These are phyloP conservation scores for Heptranchias perlo DNA, from an alignment of 2,113 vertebrate genomes.

Conservation along the genomic window DNA sequence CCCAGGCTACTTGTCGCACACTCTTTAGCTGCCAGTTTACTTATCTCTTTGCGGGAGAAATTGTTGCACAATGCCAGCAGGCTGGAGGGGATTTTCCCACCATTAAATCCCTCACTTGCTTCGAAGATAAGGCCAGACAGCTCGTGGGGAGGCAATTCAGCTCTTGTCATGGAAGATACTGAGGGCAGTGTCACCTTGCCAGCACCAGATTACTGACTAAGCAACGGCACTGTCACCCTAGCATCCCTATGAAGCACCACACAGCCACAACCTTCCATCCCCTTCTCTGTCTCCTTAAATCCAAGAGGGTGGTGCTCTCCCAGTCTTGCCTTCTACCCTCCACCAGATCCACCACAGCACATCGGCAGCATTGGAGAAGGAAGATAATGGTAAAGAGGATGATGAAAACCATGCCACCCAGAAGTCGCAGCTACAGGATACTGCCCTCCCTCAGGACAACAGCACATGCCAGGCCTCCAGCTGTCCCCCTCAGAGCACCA, in stretches of 20 bases:
- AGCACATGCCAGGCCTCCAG: not conserved
- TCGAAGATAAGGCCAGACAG: not conserved
- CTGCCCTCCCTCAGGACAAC: not conserved
- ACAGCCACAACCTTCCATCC: not conserved
- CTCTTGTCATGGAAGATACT: not conserved
- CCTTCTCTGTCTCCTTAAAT: not conserved
- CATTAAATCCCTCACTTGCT: not conserved
- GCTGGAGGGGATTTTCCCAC: not conserved
- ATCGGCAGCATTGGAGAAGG: not conserved
- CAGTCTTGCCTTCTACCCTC: not conserved
- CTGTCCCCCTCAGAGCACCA: not conserved
- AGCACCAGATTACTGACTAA: not conserved
- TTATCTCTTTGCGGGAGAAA: too few relatives aligned
- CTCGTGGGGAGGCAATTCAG: not conserved
- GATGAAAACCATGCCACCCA: not conserved
- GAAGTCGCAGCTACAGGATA: not conserved
- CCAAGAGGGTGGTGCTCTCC: not conserved
- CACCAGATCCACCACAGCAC: not conserved
- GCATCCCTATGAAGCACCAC: not conserved
- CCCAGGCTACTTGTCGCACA: not conserved
- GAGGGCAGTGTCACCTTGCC: not conserved
- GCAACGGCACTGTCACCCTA: not conserved
- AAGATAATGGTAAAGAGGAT: not conserved
- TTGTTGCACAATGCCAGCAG: not conserved
- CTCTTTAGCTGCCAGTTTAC: not conserved